These are phyloP conservation scores for Stegana nigrithorax DNA, from an alignment of 2,888 invertebrate genomes.

Conservation along the genomic window DNA sequence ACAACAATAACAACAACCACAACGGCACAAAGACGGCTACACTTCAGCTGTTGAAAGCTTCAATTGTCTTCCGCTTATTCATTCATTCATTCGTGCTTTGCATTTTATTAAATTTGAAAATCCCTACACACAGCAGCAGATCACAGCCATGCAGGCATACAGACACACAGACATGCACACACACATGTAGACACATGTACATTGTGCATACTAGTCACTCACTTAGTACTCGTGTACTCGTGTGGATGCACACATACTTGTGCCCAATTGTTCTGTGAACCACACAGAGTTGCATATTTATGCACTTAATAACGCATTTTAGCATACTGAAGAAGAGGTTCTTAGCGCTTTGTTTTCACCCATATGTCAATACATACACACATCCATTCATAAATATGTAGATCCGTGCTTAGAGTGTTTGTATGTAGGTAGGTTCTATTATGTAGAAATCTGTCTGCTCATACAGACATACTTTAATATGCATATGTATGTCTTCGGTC, in stretches of 20 bases:
- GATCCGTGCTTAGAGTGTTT: no score
- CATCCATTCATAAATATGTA: no score
- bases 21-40: constrained; percentile 1
- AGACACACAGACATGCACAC: constrained; percentile 25
- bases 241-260: not conserved
- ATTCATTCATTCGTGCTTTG: constrained; percentile 31
- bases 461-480: no score
- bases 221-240: not conserved
- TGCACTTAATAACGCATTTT: constrained; percentile 62
- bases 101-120: constrained; percentile 60
- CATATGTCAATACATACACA: not conserved
- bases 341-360: constrained; percentile 55
- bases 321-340: constrained; percentile 58
- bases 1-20: constrained; percentile 5
- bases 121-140: constrained; percentile 31
- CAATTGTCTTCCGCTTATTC: constrained; percentile 27
- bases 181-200: constrained; percentile 41
- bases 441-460: no score
- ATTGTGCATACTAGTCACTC: not conserved
- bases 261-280: no score
- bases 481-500: no score
- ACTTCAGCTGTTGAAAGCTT: constrained; percentile 29
- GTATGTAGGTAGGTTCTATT: no score
- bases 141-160: constrained; percentile 7
- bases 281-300: constrained; percentile 56